These are phyloP conservation scores for Chymomyza procnemis DNA, from an alignment of 2,888 invertebrate genomes.

Conservation along the genomic window DNA sequence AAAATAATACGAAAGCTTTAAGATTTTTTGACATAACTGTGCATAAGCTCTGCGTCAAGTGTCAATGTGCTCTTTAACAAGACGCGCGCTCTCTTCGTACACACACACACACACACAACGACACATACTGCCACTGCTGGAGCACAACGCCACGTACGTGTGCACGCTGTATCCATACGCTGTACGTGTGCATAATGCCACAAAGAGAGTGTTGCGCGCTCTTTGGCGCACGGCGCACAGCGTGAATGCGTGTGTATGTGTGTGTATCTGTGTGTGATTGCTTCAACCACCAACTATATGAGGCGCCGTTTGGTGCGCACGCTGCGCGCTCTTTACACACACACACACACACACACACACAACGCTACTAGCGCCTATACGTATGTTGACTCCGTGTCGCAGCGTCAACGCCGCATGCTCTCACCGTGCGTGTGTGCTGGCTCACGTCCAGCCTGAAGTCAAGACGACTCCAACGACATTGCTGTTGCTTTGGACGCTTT, in stretches of 20 bases:
- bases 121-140: too few relatives aligned
- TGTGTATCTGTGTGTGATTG: conserved; percentile 42
- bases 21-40: not conserved
- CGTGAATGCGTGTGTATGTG: not conserved
- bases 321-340: conserved; percentile 14
- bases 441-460: conserved; percentile 32
- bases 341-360: conserved; percentile 15
- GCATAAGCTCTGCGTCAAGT: not conserved
- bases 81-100: not conserved
- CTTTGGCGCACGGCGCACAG: not conserved
- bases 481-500: conserved; percentile 7
- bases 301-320: conserved; percentile 33
- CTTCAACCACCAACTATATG: conserved; percentile 22
- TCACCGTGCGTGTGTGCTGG: not conserved
- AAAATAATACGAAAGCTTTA: not conserved
- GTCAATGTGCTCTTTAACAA: not conserved
- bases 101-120: not conserved
- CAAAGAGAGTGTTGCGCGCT: conserved; percentile 27
- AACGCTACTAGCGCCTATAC: conserved; percentile 38
- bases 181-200: conserved; percentile 68
- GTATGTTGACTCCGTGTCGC: conserved; percentile 22
- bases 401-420: not conserved
- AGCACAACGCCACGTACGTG: not conserved
- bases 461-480: conserved; percentile 55
- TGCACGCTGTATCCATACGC: conserved; percentile 42